A percentile compares a stretch with the other conserved stretches of the same genome.
Evolutionary conservation across 1,140 invertebrate genomes (phyloP).

Genomic region (Leptopilina clavipes): DNA sequence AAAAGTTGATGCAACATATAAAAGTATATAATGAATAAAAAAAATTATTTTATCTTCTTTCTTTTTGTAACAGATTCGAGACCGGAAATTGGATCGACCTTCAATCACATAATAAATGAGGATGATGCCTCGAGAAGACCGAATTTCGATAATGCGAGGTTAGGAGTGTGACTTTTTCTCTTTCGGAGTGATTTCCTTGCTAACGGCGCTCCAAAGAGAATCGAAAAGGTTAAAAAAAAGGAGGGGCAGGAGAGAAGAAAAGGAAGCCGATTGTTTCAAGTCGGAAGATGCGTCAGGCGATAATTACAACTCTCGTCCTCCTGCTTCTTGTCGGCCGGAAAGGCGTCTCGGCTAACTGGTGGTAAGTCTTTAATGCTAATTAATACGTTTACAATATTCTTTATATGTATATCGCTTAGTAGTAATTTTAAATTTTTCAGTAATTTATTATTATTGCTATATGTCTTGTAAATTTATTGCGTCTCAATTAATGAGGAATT

Average conservation of each 20-base stretch:
- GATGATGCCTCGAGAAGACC: conserved; percentile 34
- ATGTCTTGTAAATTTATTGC: too few species aligned
- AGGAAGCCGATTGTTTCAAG: conserved; percentile 48
- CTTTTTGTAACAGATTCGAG: background rate
- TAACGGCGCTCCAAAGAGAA: conserved; percentile 41
- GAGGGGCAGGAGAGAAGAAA: conserved; percentile 37
- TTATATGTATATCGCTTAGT: too few species aligned
- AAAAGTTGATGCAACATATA: background rate
- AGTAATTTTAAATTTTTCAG: too few species aligned
- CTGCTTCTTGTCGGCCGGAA: conserved; percentile 66
- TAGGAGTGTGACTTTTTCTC: conserved; percentile 42
- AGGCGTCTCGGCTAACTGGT: conserved; percentile 71
- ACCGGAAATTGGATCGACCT: conserved; percentile 27
- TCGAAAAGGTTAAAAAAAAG: conserved; percentile 18
- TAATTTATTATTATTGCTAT: too few species aligned
- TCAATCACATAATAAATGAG: conserved; percentile 28
- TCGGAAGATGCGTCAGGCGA: conserved; percentile 56
- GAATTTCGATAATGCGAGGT: conserved; percentile 46
- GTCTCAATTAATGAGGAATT: too few species aligned
- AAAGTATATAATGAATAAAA: background rate
- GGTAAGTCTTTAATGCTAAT: conserved; percentile 61
- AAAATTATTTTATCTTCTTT: background rate
- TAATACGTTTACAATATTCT: background rate
- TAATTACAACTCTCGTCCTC: conserved; percentile 59
- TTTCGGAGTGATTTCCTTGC: conserved; percentile 39